Evolutionary conservation across 2,888 invertebrate genomes (phyloP), one percentile per base, ranked within the genome.

Genomic region (Ormyrus labotus): DNA sequence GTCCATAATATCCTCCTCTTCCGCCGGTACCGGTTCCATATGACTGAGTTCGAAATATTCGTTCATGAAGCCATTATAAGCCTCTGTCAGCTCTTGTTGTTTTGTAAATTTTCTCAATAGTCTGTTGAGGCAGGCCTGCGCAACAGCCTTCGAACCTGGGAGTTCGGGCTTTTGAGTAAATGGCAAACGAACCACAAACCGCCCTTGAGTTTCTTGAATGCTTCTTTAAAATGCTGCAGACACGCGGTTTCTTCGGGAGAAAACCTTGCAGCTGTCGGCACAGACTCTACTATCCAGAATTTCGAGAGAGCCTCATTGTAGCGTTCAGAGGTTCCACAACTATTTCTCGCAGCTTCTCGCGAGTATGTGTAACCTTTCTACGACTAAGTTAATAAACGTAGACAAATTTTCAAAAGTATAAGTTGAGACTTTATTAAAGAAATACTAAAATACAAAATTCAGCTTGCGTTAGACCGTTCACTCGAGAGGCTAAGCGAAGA

Each of bases 211-310:
- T 7, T 6, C 65, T 50, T 65, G 7, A 6, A 8, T 6, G 65
- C 50, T 2, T 50, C 9, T 1, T 6, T n/a, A 13, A 65, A 65
- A 13, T 65, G 51, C n/a, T 65, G n/a, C 11, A 11, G 6, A 50
- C 48, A 65, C 0, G 9, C 48, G 3, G 47, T 10, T 6, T 65
- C 65, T 48, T 48, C 50, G 11, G 13, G n/a, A 5, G 65, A 3
- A 8, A 48, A 13, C 6, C 7, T 4, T 9, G 10, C 6, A 1
- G 13, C 9, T 6, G 51, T 11, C 1, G 48, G 50, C 11, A 65
- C 48, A 0, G 9, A 48, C 13, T 65, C 65, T 45, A 10, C n/a
- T 51, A 65, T 55, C 61, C 68, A 65, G 63, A 68, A 60, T 5
- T 34, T 6, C 6, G 34, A 6, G 5, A 19, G 7, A 7, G 45